Evolutionary conservation across 2,113 vertebrate species (phyloP), one percentile per base, ranked within the genome.

Genomic region (Verasper variegatus): DNA sequence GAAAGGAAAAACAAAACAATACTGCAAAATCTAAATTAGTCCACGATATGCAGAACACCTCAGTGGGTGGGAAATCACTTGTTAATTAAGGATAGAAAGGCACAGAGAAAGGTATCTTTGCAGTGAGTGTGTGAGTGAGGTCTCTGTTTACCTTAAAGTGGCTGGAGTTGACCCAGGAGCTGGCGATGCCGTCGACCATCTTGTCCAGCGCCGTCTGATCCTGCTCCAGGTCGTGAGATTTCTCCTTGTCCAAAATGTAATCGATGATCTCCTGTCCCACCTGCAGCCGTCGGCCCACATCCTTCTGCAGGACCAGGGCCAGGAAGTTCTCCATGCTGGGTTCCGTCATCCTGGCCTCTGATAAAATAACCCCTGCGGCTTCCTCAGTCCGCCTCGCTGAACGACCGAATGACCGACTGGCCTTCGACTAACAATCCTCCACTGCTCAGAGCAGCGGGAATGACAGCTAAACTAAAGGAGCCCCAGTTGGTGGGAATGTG

Each of bases 81-180:
- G 31, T 31, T 42, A 42, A 42, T 12, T 42, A 42, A 3, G 2
- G 12, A 51, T 17, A 18, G 17, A 51, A 51, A 47, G 45, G 45
- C 14, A 15, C 4, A 51, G 40, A 42, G 40, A 31, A 31, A 31
- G 5, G 31, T 31, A 31, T 31, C 6, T 31, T 31, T 7, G 31
- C 31, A 31, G 31, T 27, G 27, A 40, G 10, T 13, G 37, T 3
- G 69, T 3, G 26, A 3, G 10, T 24, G 64, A 23, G n/a, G 21
- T 5, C 52, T 13, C 40, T 42, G 40, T 42, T 96, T 94, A 99
- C 98, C 97, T 99, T 99, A 35, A 98, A 99, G 95, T 99, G 97
- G 94, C 97, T 99, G 82, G 95, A 98, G 94, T 99, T 99, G 74
- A 99, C 98, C 98, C 98, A 99, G 73, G 96, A 97, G 79, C 95